These are phyloP conservation scores for Microctenopoma stevenorrisi DNA, from an alignment of 2,797 vertebrate species.

Conservation along the genomic window DNA sequence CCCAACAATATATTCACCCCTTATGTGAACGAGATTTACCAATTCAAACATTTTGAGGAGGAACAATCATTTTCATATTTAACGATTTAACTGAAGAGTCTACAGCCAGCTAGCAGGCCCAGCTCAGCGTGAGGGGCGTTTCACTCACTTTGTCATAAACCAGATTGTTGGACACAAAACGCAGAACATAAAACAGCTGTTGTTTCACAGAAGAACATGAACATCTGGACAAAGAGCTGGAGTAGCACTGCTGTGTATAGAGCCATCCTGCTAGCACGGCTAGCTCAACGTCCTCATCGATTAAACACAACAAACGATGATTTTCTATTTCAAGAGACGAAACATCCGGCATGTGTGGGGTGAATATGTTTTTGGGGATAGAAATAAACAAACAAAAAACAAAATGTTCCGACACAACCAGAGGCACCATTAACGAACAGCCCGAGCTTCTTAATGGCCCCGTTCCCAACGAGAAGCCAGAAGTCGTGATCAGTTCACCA, in stretches of 20 bases:
- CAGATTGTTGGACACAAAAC: neutral
- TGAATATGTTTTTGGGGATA: slow-evolving; percentile 22
- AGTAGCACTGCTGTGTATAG: too few species aligned
- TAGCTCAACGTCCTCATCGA: neutral
- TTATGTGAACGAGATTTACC: neutral
- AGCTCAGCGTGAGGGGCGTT: neutral
- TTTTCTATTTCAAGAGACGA: neutral
- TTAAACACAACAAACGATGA: neutral
- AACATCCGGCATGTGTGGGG: neutral
- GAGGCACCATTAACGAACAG: slow-evolving; percentile 57
- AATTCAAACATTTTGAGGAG: neutral
- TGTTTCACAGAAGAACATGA: neutral
- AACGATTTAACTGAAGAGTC: neutral
- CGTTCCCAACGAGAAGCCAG: slow-evolving; percentile 46
- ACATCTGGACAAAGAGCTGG: neutral
- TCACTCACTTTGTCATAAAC: neutral
- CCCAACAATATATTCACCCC: slow-evolving; percentile 31
- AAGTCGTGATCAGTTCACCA: slow-evolving; percentile 44
- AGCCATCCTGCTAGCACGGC: slow-evolving; percentile 13
- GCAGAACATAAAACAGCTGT: too few species aligned
- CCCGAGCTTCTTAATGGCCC: slow-evolving; percentile 54
- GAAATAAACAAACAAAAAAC: slow-evolving; percentile 13
- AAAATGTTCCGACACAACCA: slow-evolving; percentile 45
- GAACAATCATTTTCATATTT: neutral
- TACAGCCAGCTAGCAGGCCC: slow-evolving; percentile 18